Conservation (phyloP, 1,140 invertebrate genomes). For the Drosophila ironensis region DNA sequence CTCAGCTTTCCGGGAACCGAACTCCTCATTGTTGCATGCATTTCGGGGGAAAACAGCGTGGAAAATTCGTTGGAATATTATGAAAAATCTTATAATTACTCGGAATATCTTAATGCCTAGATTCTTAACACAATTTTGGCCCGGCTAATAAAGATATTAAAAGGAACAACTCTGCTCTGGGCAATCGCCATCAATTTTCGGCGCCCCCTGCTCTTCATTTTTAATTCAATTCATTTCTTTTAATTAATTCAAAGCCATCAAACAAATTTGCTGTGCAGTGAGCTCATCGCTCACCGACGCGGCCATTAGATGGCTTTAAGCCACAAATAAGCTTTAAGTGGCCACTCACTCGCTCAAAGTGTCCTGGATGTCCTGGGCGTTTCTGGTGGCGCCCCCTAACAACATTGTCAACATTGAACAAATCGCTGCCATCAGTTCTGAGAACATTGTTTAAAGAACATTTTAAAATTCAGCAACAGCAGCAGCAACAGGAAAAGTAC, state of each 20-base stretch:
- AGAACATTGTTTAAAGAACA: constrained; percentile 70
- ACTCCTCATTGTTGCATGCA: not conserved
- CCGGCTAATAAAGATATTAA: too few species aligned
- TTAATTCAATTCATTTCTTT: constrained; percentile 18
- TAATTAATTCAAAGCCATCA: constrained; percentile 22
- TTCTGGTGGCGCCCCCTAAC: constrained; percentile 3
- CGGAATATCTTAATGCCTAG: too few species aligned
- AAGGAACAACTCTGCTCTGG: not conserved
- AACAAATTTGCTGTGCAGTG: constrained; percentile 11
- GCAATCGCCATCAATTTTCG: constrained; percentile 12
- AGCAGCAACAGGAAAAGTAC: too few species aligned
- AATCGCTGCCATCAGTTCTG: constrained; percentile 72
- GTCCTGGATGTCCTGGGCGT: too few species aligned
- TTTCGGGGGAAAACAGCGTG: not conserved
- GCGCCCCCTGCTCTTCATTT: not conserved
- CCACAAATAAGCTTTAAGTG: constrained; percentile 39
- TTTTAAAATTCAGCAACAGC: constrained; percentile 73
- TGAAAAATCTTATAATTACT: not conserved
- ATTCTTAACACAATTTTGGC: too few species aligned
- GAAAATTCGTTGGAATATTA: not conserved
- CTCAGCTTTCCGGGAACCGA: constrained; percentile 9
- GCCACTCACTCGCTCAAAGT: constrained; percentile 1
- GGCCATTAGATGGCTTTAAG: constrained; percentile 30
- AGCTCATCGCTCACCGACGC: constrained; percentile 19
- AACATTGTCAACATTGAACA: constrained; percentile 60